phyloP scores from a whole-genome alignment of 2,113 vertebrate genomes.

The Drymodes brunneopygia region DNA sequence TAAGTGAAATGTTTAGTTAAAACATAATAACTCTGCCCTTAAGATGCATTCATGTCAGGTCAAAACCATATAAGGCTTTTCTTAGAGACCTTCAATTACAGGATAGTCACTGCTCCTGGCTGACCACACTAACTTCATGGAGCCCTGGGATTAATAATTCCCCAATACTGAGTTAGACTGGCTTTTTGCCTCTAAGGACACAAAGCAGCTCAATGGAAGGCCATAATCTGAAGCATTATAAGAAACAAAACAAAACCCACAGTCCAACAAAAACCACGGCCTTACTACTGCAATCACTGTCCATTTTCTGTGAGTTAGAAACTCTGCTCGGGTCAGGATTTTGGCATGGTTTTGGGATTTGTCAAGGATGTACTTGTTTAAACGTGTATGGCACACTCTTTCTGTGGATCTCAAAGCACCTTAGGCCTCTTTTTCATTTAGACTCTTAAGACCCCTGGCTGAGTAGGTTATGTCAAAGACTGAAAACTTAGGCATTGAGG shows the following conservation, averaged over 20 bases:
- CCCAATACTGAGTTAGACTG: not conserved
- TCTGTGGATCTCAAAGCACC: not conserved
- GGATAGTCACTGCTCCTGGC: not conserved
- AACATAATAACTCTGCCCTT: not conserved
- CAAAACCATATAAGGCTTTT: not conserved
- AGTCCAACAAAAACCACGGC: not conserved
- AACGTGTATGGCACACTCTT: not conserved
- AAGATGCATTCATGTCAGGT: not conserved
- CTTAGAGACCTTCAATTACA: not conserved
- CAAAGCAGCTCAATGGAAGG: not conserved
- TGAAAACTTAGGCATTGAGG: not conserved
- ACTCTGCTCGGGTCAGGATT: not conserved
- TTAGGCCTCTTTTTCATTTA: not conserved
- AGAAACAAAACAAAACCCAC: not conserved
- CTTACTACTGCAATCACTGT: not conserved
- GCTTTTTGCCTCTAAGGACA: not conserved
- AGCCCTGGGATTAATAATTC: not conserved
- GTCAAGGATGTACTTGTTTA: not conserved
- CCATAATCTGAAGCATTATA: not conserved
- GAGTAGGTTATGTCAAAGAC: not conserved
- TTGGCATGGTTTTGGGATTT: not conserved
- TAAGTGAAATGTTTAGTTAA: slow-evolving; percentile 19
- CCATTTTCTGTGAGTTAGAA: not conserved
- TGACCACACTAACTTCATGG: not conserved
- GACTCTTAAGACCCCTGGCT: not conserved